A percentile compares a stretch with the other conserved stretches of the same genome.
These are phyloP conservation scores for Brachionus paranguensis DNA, from an alignment of 1,140 invertebrate species.

Conservation along the genomic window DNA sequence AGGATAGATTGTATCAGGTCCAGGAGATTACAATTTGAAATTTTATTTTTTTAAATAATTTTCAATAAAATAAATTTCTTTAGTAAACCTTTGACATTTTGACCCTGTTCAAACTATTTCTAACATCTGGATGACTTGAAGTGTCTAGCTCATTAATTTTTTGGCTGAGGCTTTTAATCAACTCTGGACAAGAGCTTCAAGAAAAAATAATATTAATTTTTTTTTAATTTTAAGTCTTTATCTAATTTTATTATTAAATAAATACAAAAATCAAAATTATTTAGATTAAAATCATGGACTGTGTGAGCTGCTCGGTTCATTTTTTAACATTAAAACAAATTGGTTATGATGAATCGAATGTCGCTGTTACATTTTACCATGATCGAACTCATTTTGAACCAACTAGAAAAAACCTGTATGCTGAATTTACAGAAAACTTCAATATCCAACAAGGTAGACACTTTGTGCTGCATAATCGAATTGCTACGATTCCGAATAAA, in stretches of 20 bases:
- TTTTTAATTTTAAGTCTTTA: too few relatives aligned
- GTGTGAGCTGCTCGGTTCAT: not conserved
- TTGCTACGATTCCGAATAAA: slow-evolving; percentile 11
- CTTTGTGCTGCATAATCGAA: not conserved
- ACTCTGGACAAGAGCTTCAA: too few relatives aligned
- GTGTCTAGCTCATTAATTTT: too few relatives aligned
- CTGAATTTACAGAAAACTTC: not conserved
- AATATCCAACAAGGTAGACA: slow-evolving; percentile 22
- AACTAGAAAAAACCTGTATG: not conserved
- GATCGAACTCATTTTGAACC: slow-evolving; percentile 3
- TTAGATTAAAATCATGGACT: not conserved
- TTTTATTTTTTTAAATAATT: too few relatives aligned
- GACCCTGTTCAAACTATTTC: too few relatives aligned
- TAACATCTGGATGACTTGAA: too few relatives aligned
- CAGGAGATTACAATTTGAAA: too few relatives aligned
- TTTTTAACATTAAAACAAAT: slow-evolving; percentile 27
- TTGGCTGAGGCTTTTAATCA: too few relatives aligned
- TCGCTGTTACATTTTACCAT: not conserved
- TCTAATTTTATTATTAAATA: not conserved
- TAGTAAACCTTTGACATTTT: too few relatives aligned
- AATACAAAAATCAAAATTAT: not conserved
- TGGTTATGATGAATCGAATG: slow-evolving; percentile 4
- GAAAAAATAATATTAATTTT: too few relatives aligned
- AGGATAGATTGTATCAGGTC: too few relatives aligned
- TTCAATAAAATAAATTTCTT: too few relatives aligned